Evolutionary conservation across 2,888 invertebrate species (phyloP), one percentile per base, ranked within the genome.

Genomic region (Eupeodes luniger): DNA sequence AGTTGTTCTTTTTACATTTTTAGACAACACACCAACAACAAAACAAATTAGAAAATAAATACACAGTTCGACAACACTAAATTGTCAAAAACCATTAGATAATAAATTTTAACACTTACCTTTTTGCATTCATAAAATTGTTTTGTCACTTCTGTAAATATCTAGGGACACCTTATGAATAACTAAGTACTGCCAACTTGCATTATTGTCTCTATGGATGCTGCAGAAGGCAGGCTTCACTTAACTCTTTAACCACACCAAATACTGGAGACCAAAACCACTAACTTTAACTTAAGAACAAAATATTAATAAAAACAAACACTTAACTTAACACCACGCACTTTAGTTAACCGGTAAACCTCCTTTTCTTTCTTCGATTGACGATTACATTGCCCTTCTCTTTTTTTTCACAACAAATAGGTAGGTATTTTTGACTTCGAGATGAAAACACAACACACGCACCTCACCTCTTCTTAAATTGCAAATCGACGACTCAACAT

Each of bases 271-370:
- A 40, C 40, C 40, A 5, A 40, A 9, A 40, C 40, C 40, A 40
- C 40, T 40, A 40, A 40, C 40, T 9, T 5, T 7, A 40, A 1
- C 6, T 7, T 9, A 78, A 11, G 49, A n/a, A 36, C 14, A 55
- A 16, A 49, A 66, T 53, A 75, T 49, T 16, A 80, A 81, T 55
- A 78, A 70, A 70, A 53, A 81, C 55, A 88, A 75, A 85, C 77
- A 85, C 77, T 85, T 78, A 81, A 85, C 77, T 85, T 78, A 81
- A 81, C 84, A 85, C 70, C 55, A 40, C 40, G 5, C 40, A 40
- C 12, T 47, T 10, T 40, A 40, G 70, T 88, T 85, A 81, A 85
- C 88, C 85, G 85, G 88, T 75, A 85, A 75, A 88, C 53, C 80
- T 75, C 11, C 62, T 77, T 66, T 67, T 49, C 66, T 14, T 70